Percentiles rank a stretch among this genome's conserved stretches.
Evolutionary conservation across 2,888 invertebrate species (phyloP).

Genomic region (Chaitophorus viminalis): DNA sequence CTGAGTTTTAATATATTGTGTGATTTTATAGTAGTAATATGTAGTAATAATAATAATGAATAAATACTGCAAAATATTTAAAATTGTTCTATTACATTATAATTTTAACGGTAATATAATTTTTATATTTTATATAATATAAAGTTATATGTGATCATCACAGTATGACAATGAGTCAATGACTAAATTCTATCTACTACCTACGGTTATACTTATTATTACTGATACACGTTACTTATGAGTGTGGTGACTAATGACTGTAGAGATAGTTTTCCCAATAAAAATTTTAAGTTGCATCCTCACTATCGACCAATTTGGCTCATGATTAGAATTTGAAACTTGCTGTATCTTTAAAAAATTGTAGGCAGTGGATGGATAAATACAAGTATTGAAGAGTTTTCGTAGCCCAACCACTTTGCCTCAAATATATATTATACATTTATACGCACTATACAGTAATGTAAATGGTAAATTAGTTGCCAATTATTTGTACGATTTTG

Average conservation of each 20-base stretch:
- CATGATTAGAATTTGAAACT: background rate
- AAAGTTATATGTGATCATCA: background rate
- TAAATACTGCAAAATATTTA: background rate
- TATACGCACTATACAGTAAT: background rate
- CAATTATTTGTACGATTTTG: background rate
- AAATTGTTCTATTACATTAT: background rate
- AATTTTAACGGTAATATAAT: background rate
- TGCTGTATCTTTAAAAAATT: background rate
- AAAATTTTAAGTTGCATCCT: background rate
- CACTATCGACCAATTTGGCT: background rate
- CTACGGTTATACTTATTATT: background rate
- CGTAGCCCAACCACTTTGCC: conserved; percentile 32
- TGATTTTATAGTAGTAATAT: background rate
- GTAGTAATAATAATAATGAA: too few species aligned
- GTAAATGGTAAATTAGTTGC: background rate
- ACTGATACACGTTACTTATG: background rate
- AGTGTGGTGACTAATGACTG: background rate
- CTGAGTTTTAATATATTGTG: background rate
- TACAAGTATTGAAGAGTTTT: background rate
- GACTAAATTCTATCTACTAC: background rate
- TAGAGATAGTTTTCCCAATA: background rate
- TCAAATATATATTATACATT: too few species aligned
- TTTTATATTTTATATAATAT: background rate
- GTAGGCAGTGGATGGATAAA: conserved; percentile 31
- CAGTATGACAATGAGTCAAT: background rate